Base-by-base conservation (phyloP, 1,140 invertebrate species). In the Watersipora subatra region DNA sequence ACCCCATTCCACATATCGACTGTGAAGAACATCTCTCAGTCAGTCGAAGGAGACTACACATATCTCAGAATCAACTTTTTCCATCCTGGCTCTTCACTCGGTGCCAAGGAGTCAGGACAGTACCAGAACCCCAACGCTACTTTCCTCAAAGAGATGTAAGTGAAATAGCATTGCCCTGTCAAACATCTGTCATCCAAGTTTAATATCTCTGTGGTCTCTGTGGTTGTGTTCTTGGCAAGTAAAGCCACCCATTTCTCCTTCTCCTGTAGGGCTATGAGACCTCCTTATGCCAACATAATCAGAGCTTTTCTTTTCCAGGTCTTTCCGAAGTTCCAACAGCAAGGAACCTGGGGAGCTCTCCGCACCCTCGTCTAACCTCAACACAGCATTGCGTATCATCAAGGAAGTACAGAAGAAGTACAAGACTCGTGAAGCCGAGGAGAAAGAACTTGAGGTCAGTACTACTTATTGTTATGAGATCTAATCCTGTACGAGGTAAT, bases 391-490 rank as follows among this genome's bases (percentile, higher is more conserved):
- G 78, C 85, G 95, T 65, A 83, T 98, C 7, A 99, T 99, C 72
- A 99, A 99, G 80, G 96, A 99, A 83, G 93, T 99, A 28, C 97
- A 99, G 80, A 97, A 99, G 78, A 95, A 93, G 75, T 99, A 93
- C 76, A 97, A 96, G 82, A 97, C 93, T 0, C 83, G 95, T 65
- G 97, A 99, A 81, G 93, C 93, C 0, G 96, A 99, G 81, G 95
- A 99, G 81, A 87, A 92, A 69, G 96, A 99, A 79, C 97, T 97
- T 71, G 96, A 99, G 80, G 83, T 78, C 55, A 64, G 57, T 22
- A 61, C 1, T 19, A 55, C 27, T 68, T 57, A 30, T 17, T 2
- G 2, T 25, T 2, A 20, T 2, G 17, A 26, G 3, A 24, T 29
- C 15, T 1, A 19, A n/a, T 2, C 3, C 24, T 24, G 2, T 62